phyloP scores from a whole-genome alignment of 30 jellyfish, hydroid and myxozoan genomes.

The Morbakka virulenta region DNA sequence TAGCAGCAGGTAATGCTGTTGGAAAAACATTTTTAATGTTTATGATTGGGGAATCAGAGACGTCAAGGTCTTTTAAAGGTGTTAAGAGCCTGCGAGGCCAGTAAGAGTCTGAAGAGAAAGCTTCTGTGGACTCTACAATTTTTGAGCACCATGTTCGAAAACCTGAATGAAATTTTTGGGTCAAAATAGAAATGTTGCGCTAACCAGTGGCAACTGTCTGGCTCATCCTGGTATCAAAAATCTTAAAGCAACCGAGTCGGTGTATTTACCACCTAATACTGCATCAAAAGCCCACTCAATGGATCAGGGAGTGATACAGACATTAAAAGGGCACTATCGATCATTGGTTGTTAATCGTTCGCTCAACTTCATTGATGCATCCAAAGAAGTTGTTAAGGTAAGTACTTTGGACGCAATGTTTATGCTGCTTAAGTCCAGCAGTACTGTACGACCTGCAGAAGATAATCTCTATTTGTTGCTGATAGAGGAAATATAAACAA shows the following conservation, averaged over 20 bases:
- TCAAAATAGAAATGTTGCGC: too few relatives aligned
- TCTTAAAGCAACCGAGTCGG: too few relatives aligned
- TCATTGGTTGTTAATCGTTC: neutral
- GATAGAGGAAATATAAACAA: too few relatives aligned
- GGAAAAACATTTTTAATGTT: constrained; percentile 49
- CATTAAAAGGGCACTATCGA: neutral
- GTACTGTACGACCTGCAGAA: too few relatives aligned
- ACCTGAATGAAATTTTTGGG: too few relatives aligned
- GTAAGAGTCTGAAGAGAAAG: neutral
- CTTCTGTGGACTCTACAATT: neutral
- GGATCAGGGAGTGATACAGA: constrained; percentile 10
- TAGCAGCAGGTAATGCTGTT: constrained; percentile 54
- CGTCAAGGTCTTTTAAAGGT: constrained; percentile 11
- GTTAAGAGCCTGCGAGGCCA: constrained; percentile 2
- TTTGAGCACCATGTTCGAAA: too few relatives aligned
- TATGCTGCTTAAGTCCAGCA: too few relatives aligned
- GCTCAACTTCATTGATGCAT: neutral
- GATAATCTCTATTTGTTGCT: too few relatives aligned
- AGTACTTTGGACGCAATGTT: constrained; percentile 8
- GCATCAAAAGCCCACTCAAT: constrained; percentile 8
- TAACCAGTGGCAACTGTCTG: neutral
- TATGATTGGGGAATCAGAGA: constrained; percentile 18
- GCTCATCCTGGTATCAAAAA: neutral
- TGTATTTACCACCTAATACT: too few relatives aligned
- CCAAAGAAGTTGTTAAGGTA: neutral